A percentile compares a stretch with the other conserved stretches of the same genome.
These are phyloP conservation scores for Eilema depressum DNA, from an alignment of 2,888 invertebrate genomes.

Conservation along the genomic window DNA sequence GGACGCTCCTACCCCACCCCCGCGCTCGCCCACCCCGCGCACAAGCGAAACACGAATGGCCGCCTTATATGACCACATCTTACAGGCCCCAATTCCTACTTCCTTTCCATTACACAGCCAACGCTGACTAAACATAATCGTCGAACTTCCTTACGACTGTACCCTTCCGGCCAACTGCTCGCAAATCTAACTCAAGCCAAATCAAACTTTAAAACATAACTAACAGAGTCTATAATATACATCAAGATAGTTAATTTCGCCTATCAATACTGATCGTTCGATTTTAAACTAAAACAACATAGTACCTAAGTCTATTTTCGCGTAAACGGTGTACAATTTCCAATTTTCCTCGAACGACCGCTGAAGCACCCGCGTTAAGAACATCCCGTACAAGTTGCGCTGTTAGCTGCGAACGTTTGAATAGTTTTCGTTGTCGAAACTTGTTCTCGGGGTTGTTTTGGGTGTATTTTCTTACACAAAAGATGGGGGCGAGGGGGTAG, in stretches of 20 bases:
- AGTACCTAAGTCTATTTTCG: constrained; percentile 59
- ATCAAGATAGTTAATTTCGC: constrained; percentile 42
- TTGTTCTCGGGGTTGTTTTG: constrained; percentile 79
- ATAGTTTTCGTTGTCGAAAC: constrained; percentile 82
- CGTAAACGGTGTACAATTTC: constrained; percentile 63
- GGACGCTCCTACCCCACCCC: constrained; percentile 42
- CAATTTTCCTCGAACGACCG: constrained; percentile 84
- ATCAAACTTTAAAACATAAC: constrained; percentile 62
- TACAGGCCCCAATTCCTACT: constrained; percentile 86
- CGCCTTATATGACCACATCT: constrained; percentile 86
- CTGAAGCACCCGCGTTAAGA: constrained; percentile 85
- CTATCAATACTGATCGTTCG: constrained; percentile 56
- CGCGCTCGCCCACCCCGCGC: constrained; percentile 34
- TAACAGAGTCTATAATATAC: constrained; percentile 60
- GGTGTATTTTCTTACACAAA: constrained; percentile 84
- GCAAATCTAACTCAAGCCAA: constrained; percentile 55
- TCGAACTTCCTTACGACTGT: constrained; percentile 86
- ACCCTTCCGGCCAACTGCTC: constrained; percentile 83
- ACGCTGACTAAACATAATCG: constrained; percentile 87
- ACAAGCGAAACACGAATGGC: constrained; percentile 67
- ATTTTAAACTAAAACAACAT: constrained; percentile 56
- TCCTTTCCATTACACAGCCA: constrained; percentile 85
- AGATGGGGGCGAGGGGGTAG: constrained; percentile 71
- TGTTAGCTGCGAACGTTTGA: constrained; percentile 81
- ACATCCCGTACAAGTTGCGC: constrained; percentile 82